Percentiles rank a stretch among this genome's conserved stretches.
Conservation (phyloP, 2,888 invertebrate genomes). For the Plebejus melissa region DNA sequence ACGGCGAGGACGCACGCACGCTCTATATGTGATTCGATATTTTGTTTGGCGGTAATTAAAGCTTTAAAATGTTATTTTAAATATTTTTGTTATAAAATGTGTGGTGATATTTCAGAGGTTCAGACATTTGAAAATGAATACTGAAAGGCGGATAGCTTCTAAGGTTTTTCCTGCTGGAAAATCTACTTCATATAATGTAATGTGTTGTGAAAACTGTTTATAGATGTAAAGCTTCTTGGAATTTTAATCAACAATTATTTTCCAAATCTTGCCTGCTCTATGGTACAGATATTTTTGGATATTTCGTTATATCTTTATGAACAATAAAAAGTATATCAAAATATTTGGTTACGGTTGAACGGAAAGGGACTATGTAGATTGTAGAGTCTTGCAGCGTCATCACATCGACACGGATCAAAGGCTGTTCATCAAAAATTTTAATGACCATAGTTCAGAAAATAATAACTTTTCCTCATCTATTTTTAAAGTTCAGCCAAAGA, state of each 20-base stretch:
- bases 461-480: conserved; percentile 71
- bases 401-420: conserved; percentile 75
- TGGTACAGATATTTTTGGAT: conserved; percentile 58
- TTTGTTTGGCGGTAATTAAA: conserved; percentile 1
- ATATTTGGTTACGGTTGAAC: conserved; percentile 70
- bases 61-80: not conserved
- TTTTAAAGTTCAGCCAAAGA: conserved; percentile 37
- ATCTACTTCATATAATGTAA: not conserved
- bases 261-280: conserved; percentile 35
- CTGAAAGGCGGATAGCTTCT: not conserved
- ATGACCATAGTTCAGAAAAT: conserved; percentile 78
- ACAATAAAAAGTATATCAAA: conserved; percentile 63
- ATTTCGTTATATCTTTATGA: conserved; percentile 61
- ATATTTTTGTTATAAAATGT: not conserved
- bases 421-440: conserved; percentile 79
- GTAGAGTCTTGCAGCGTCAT: conserved; percentile 66
- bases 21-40: not conserved
- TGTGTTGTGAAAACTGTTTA: not conserved
- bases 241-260: not conserved
- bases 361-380: conserved; percentile 62
- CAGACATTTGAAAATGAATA: not conserved
- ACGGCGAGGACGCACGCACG: conserved; percentile 30
- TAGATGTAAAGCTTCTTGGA: not conserved
- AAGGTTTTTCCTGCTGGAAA: not conserved
- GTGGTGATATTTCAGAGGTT: too few species aligned